phyloP scores from a whole-genome alignment of 2,797 vertebrate genomes.

The Muscicapa striata region DNA sequence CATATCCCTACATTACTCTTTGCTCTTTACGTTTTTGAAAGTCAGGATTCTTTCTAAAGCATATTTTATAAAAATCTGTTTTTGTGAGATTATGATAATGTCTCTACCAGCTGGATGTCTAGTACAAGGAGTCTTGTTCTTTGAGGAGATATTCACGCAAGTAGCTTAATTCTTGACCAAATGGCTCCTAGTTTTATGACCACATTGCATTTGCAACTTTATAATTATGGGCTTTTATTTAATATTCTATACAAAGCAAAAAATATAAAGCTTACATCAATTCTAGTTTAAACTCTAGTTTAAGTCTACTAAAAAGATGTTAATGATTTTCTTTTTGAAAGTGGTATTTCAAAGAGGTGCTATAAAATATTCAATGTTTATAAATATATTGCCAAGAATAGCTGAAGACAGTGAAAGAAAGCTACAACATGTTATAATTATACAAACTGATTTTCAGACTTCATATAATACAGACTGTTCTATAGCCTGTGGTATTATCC shows the following conservation, averaged over 20 bases:
- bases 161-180: conserved; percentile 53
- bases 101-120: conserved; percentile 56
- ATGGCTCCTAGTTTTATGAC: conserved; percentile 9
- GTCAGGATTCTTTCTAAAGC: conserved; percentile 28
- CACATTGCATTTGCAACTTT: neutral
- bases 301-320: neutral
- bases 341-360: neutral
- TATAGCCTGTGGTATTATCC: neutral
- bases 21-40: conserved; percentile 41
- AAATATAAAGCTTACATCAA: neutral
- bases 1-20: conserved; percentile 10
- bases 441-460: neutral
- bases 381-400: conserved; percentile 28
- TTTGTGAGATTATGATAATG: conserved; percentile 46
- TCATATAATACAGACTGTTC: neutral
- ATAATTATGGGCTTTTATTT: neutral
- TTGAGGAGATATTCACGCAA: neutral
- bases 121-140: conserved; percentile 36
- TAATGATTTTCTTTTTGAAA: neutral
- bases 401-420: neutral
- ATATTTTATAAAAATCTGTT: conserved; percentile 55
- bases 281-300: neutral
- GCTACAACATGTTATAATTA: neutral
- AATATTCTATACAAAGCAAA: neutral
- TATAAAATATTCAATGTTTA: conserved; percentile 45